Base-by-base conservation (phyloP, 2,888 invertebrate species). In the Zele albiditarsus region DNA sequence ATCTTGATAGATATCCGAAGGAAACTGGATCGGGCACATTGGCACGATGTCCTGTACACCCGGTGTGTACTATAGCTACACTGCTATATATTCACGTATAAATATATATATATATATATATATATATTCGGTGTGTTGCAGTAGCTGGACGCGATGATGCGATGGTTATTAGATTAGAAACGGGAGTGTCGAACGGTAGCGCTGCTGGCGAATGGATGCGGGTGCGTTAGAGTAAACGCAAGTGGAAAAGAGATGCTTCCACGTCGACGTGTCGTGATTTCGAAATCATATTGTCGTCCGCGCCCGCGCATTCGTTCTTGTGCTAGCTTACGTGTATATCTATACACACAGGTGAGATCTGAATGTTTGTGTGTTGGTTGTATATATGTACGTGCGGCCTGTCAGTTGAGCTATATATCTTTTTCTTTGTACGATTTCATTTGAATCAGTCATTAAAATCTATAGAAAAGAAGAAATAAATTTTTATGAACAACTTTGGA, bases 181-280 rank as follows among this genome's bases (percentile, higher is more conserved):
- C 80, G 79, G 82, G 80, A 80, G 80, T 82, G 80, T 81, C 81
- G 81, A 80, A 81, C 81, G 79, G 83, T 82, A 83, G 82, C 81
- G n/a, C 67, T 16, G 67, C 46, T 28, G 71, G 71, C 71, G 38
- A 65, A 70, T 74, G 65, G 42, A 65, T 65, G 70, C 62, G 71
- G 71, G 71, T 71, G 71, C 42, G 62, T 20, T 53, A 23, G 20
- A 53, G 53, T 20, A 53, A 20, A 53, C 20, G 53, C 53, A 53
- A 20, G 20, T 20, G n/a, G 46, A 60, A 65, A 33, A 38, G 73
- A 49, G 74, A 69, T 25, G 53, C 49, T 62, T 68, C 60, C 62
- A 60, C 57, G 73, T 74, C 74, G 49, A 73, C 69, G 74, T 78
- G 76, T 80, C 60, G 58, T 38, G 74, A 68, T 77, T 77, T 75